Evolutionary conservation across 2,113 vertebrate genomes (phyloP).

Genomic region (Chloropsis cyanopogon): DNA sequence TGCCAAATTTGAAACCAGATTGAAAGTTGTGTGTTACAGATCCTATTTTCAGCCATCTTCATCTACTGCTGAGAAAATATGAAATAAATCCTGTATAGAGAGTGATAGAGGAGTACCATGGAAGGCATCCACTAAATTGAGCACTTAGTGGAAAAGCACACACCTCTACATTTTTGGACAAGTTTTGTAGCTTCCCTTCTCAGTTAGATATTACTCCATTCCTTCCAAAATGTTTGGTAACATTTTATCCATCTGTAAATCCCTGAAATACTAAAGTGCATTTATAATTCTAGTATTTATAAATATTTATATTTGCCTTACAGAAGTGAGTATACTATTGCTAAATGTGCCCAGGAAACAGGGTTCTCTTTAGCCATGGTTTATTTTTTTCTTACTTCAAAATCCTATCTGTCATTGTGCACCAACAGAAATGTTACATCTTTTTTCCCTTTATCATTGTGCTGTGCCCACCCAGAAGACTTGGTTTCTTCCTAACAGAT

Average conservation of each 20-base stretch:
- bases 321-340: neutral
- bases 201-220: neutral
- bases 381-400: neutral
- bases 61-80: neutral
- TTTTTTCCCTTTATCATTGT: neutral
- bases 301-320: neutral
- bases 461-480: neutral
- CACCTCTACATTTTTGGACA: neutral
- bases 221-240: neutral
- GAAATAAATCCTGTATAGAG: neutral
- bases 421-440: neutral
- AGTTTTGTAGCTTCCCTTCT: neutral
- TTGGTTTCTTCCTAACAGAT: fast-evolving
- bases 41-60: neutral
- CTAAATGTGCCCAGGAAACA: neutral
- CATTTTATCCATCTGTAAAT: neutral
- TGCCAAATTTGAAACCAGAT: neutral
- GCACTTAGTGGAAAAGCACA: neutral
- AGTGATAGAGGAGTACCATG: neutral
- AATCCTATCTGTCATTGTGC: neutral
- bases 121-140: neutral
- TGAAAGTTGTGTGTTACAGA: neutral
- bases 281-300: neutral
- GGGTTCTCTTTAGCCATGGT: neutral
- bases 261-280: neutral